A percentile compares a stretch with the other conserved stretches of the same genome.
phyloP scores from a whole-genome alignment of 2,113 vertebrate species.

The Falcunculus frontatus region DNA sequence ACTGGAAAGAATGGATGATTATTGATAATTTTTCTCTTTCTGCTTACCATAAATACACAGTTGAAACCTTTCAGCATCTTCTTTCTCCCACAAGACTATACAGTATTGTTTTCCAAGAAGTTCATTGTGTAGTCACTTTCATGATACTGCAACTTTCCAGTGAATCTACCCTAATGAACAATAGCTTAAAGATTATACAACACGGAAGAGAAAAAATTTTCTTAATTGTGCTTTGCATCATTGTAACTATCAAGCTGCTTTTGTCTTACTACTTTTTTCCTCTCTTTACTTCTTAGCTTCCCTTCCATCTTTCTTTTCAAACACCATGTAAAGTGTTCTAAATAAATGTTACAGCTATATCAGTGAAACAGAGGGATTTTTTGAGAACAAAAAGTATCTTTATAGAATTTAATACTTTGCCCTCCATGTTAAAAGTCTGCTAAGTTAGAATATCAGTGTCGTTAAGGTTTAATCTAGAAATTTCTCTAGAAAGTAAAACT shows the following conservation, averaged over 20 bases:
- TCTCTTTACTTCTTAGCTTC: neutral
- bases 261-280: neutral
- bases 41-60: neutral
- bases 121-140: neutral
- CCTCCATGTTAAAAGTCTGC: neutral
- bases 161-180: neutral
- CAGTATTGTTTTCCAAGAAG: neutral
- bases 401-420: neutral
- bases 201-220: accelerated
- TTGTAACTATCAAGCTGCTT: neutral
- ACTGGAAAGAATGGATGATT: neutral
- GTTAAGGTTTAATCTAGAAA: neutral
- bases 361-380: neutral
- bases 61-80: neutral
- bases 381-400: neutral
- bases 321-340: neutral
- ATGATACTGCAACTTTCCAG: neutral
- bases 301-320: neutral
- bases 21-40: neutral
- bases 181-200: neutral
- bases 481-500: neutral
- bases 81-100: neutral
- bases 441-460: neutral
- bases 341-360: neutral
- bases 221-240: neutral